Evolutionary conservation across 2,113 vertebrate genomes (phyloP).

Genomic region (Caloenas nicobarica): DNA sequence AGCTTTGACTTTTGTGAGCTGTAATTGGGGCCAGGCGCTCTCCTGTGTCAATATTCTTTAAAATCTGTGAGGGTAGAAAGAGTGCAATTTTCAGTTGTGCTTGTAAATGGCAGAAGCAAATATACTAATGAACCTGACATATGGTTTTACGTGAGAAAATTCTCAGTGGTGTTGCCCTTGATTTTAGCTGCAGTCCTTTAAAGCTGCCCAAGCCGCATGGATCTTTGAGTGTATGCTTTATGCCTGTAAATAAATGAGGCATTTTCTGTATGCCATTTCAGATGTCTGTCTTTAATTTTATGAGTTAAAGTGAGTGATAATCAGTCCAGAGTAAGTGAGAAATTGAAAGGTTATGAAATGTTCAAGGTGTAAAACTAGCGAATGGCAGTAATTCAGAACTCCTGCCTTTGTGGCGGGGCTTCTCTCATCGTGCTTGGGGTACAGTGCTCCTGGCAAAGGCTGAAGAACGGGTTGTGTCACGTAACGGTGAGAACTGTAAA

Average conservation of each 20-base stretch:
- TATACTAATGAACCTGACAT: slow-evolving; percentile 44
- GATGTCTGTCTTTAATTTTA: not conserved
- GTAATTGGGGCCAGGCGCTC: slow-evolving; percentile 15
- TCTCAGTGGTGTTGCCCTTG: slow-evolving; percentile 16
- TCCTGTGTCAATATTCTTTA: slow-evolving; percentile 42
- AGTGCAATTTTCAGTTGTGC: slow-evolving; percentile 22
- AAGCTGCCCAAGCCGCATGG: not conserved
- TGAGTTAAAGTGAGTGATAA: not conserved
- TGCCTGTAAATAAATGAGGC: not conserved
- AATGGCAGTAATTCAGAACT: not conserved
- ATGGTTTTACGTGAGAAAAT: not conserved
- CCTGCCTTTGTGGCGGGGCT: not conserved
- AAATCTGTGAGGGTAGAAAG: slow-evolving; percentile 28
- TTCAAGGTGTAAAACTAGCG: not conserved
- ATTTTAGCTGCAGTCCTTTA: slow-evolving; percentile 17
- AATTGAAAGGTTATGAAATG: not conserved
- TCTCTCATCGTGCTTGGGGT: not conserved
- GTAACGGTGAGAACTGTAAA: not conserved
- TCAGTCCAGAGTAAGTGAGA: not conserved
- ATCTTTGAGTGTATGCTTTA: not conserved
- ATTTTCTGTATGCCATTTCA: not conserved
- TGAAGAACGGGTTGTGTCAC: not conserved
- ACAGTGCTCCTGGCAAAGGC: not conserved
- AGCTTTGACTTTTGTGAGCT: slow-evolving; percentile 32
- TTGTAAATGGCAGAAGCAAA: slow-evolving; percentile 39